These are phyloP conservation scores for Charanyca ferruginea DNA, from an alignment of 2,888 invertebrate species.

Conservation along the genomic window DNA sequence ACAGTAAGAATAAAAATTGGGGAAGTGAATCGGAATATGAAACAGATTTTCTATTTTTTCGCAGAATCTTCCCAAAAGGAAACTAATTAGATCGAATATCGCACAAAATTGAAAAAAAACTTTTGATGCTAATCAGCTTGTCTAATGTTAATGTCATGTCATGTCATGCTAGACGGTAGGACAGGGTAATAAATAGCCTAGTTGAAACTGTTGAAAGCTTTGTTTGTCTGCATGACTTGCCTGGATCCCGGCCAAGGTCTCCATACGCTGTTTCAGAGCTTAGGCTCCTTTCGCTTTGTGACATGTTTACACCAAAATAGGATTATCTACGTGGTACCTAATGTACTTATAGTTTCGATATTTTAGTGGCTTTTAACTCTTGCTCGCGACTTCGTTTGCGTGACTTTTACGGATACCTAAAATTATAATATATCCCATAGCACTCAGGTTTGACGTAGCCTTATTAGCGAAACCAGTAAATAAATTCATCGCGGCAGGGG, in stretches of 20 bases:
- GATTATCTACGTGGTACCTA: conserved; percentile 36
- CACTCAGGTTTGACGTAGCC: too few species aligned
- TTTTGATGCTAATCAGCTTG: background rate
- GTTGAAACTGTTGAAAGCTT: conserved; percentile 57
- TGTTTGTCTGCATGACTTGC: conserved; percentile 70
- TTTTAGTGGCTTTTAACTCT: too few species aligned
- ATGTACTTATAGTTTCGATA: too few species aligned
- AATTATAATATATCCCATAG: too few species aligned
- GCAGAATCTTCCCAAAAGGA: background rate
- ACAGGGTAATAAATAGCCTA: conserved; percentile 29
- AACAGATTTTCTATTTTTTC: background rate
- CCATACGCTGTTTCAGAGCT: conserved; percentile 66
- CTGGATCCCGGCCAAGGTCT: conserved; percentile 87
- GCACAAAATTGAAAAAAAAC: background rate
- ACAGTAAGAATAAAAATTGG: too few species aligned
- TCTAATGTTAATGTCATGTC: too few species aligned
- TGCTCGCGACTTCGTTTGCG: too few species aligned
- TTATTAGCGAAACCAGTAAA: too few species aligned
- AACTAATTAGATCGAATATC: background rate
- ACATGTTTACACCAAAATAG: conserved; percentile 50
- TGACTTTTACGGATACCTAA: too few species aligned
- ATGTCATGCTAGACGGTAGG: background rate
- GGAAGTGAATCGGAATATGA: too few species aligned
- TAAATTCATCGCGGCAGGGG: too few species aligned
- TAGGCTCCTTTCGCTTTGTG: conserved; percentile 83